phyloP scores from a whole-genome alignment of 2,113 vertebrate species.

The Myrmophylax atrothorax region DNA sequence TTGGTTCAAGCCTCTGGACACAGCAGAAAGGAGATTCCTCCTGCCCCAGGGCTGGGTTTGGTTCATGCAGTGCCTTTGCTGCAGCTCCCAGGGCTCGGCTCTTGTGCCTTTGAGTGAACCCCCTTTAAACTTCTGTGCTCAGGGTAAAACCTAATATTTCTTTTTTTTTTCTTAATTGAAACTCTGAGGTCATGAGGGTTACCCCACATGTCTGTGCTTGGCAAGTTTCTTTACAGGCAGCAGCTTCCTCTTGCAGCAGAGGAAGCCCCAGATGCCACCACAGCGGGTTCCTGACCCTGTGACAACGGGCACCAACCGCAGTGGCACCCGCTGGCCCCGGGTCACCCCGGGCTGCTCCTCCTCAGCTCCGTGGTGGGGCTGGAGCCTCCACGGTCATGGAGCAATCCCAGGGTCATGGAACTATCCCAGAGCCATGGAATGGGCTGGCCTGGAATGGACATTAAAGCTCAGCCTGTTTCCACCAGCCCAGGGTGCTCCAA shows the following conservation, averaged over 20 bases:
- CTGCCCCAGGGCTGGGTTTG: fast-evolving
- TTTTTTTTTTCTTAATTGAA: fast-evolving
- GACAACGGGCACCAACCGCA: not conserved
- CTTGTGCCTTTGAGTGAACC: fast-evolving
- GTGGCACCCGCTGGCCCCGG: not conserved
- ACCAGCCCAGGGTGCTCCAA: fast-evolving
- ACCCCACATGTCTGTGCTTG: not conserved
- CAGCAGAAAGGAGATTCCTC: fast-evolving
- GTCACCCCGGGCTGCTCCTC: no score
- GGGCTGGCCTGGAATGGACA: not conserved
- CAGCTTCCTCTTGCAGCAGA: not conserved
- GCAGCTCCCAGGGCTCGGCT: no score
- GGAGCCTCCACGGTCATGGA: not conserved
- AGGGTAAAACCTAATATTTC: not conserved
- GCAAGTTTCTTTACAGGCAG: not conserved
- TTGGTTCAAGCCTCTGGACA: not conserved
- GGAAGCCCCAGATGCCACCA: not conserved
- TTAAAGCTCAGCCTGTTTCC: not conserved
- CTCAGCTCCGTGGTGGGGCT: not conserved
- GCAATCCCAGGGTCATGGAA: not conserved
- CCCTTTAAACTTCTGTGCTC: not conserved
- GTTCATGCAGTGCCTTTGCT: no score
- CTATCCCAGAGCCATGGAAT: not conserved
- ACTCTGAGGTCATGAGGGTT: not conserved
- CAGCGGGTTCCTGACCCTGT: not conserved